These are phyloP conservation scores for Drosophila borealis DNA, from an alignment of 2,888 invertebrate genomes.

Conservation along the genomic window DNA sequence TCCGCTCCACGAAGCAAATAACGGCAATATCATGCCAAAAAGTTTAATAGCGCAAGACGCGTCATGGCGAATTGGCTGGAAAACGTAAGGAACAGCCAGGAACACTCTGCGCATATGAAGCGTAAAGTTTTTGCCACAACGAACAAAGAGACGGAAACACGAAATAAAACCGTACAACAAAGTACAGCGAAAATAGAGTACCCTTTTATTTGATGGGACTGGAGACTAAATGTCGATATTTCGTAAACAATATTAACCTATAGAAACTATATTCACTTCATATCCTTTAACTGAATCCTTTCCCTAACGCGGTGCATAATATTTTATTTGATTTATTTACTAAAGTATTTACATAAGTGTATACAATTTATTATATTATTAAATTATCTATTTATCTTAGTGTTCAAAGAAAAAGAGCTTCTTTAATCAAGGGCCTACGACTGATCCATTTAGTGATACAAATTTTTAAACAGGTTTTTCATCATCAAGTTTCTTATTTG, in stretches of 20 bases:
- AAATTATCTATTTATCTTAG: background rate
- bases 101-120: slow-evolving; percentile 64
- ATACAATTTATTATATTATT: background rate
- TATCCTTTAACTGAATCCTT: too few relatives aligned
- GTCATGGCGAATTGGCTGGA: slow-evolving; percentile 74
- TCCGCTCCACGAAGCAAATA: slow-evolving; percentile 50
- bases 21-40: slow-evolving; percentile 72
- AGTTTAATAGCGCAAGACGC: slow-evolving; percentile 76
- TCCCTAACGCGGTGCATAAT: too few relatives aligned
- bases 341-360: too few relatives aligned
- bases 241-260: too few relatives aligned
- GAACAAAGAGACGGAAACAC: slow-evolving; percentile 34
- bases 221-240: background rate
- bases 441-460: too few relatives aligned
- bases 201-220: slow-evolving; percentile 9
- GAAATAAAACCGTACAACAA: slow-evolving; percentile 23
- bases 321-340: too few relatives aligned
- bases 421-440: too few relatives aligned
- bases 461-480: too few relatives aligned
- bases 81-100: slow-evolving; percentile 58
- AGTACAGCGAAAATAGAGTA: slow-evolving; percentile 27
- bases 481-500: too few relatives aligned
- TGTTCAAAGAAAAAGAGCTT: too few relatives aligned
- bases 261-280: too few relatives aligned
- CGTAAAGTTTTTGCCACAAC: slow-evolving; percentile 56